Evolutionary conservation across 2,888 invertebrate species (phyloP).

Genomic region (Cyaniris semiargus): DNA sequence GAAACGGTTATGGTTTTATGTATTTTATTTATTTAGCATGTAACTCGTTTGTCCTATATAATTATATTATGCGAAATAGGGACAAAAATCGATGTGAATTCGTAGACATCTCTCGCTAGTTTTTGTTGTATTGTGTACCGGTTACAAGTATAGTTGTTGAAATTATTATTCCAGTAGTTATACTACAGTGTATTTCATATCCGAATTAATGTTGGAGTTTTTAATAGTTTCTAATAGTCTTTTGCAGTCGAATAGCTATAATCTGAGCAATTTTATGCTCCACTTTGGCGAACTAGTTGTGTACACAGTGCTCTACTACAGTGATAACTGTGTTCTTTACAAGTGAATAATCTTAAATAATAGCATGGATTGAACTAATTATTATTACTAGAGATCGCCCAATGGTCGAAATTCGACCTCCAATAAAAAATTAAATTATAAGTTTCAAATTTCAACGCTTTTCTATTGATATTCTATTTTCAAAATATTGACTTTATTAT

Average conservation of each 20-base stretch:
- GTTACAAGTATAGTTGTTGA: neutral
- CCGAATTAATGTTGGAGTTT: neutral
- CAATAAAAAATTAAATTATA: too few relatives aligned
- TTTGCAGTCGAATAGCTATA: constrained; percentile 15
- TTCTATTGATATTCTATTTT: too few relatives aligned
- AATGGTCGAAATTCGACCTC: too few relatives aligned
- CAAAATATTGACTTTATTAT: too few relatives aligned
- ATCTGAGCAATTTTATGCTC: neutral
- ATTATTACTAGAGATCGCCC: too few relatives aligned
- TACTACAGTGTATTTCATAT: neutral
- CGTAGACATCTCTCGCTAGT: neutral
- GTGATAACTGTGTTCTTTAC: neutral
- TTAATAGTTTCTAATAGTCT: constrained; percentile 13
- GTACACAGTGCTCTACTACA: constrained; percentile 23
- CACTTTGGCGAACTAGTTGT: neutral
- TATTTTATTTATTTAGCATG: too few relatives aligned
- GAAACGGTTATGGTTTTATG: too few relatives aligned
- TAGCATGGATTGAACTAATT: neutral
- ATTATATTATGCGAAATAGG: neutral
- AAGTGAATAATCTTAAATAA: constrained; percentile 1
- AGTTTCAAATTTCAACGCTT: too few relatives aligned
- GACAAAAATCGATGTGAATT: neutral
- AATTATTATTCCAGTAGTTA: neutral
- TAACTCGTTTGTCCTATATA: too few relatives aligned
- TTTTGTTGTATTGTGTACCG: neutral